phyloP scores from a whole-genome alignment of 2,113 vertebrate species.

The Sinocyclocheilus rhinocerous region DNA sequence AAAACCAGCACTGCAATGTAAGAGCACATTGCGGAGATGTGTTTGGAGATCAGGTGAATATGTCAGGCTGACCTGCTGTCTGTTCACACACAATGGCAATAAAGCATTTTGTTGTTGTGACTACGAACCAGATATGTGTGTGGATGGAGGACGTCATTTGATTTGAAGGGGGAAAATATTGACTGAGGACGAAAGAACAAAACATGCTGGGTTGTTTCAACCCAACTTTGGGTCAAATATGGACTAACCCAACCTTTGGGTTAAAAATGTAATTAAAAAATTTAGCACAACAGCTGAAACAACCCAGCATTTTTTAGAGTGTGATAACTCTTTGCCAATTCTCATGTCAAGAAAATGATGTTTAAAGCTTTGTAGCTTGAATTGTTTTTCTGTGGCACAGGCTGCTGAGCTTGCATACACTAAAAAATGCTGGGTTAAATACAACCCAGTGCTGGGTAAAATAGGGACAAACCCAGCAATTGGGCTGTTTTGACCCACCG shows the following conservation, averaged over 20 bases:
- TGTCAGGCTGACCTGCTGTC: slow-evolving; percentile 64
- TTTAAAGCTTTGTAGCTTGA: slow-evolving; percentile 71
- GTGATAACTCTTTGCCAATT: slow-evolving; percentile 14
- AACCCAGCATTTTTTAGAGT: too few relatives aligned
- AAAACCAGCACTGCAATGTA: slow-evolving; percentile 64
- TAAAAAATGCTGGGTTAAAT: too few relatives aligned
- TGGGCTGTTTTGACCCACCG: too few relatives aligned
- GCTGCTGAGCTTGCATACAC: slow-evolving; percentile 73
- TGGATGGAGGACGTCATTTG: background rate
- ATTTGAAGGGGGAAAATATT: background rate
- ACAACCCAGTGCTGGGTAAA: too few relatives aligned
- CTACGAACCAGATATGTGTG: slow-evolving; percentile 28
- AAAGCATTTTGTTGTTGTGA: slow-evolving; percentile 65
- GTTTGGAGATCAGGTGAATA: too few relatives aligned
- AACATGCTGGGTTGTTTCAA: background rate
- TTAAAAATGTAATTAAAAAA: too few relatives aligned
- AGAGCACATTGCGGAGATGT: slow-evolving; percentile 60
- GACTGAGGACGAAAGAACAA: background rate
- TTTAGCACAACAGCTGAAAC: too few relatives aligned
- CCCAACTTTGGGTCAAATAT: too few relatives aligned
- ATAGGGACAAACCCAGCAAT: too few relatives aligned
- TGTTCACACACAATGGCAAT: slow-evolving; percentile 73
- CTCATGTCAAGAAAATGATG: slow-evolving; percentile 56
- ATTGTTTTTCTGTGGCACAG: slow-evolving; percentile 68
- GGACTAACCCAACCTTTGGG: too few relatives aligned